These are phyloP conservation scores for Gambusia affinis DNA, from an alignment of 2,113 vertebrate genomes.

Conservation along the genomic window DNA sequence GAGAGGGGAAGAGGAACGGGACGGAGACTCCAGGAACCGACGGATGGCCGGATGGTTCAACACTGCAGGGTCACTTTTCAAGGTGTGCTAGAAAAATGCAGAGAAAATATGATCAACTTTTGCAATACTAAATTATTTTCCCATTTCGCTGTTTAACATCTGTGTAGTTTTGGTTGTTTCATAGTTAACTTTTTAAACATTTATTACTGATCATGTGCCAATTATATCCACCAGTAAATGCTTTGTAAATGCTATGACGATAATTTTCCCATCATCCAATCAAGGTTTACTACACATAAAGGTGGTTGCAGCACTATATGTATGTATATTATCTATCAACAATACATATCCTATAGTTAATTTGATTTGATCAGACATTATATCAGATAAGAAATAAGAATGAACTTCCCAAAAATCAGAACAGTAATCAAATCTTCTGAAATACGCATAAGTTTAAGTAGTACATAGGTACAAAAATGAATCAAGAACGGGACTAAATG, in stretches of 20 bases:
- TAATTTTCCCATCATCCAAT: too few species aligned
- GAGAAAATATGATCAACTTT: not conserved
- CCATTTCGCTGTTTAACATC: not conserved
- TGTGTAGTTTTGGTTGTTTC: not conserved
- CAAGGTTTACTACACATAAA: too few species aligned
- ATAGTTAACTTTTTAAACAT: too few species aligned
- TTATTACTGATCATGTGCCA: too few species aligned
- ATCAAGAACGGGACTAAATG: not conserved
- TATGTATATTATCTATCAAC: not conserved
- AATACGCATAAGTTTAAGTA: not conserved
- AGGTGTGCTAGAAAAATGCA: constrained; percentile 69
- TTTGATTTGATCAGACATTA: not conserved
- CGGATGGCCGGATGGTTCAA: constrained; percentile 97
- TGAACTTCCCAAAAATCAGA: not conserved
- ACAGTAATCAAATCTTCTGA: not conserved
- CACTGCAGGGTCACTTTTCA: constrained; percentile 86
- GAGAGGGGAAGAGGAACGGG: constrained; percentile 93
- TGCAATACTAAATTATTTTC: not conserved
- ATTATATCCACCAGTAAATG: too few species aligned
- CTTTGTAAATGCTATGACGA: too few species aligned
- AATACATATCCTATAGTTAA: not conserved
- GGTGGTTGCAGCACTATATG: not conserved
- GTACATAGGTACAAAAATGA: not conserved
- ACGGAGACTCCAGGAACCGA: constrained; percentile 94
- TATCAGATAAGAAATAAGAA: not conserved